A percentile compares a stretch with the other conserved stretches of the same genome.
phyloP scores from a whole-genome alignment of 1,140 invertebrate species.

The Eciton burchellii region DNA sequence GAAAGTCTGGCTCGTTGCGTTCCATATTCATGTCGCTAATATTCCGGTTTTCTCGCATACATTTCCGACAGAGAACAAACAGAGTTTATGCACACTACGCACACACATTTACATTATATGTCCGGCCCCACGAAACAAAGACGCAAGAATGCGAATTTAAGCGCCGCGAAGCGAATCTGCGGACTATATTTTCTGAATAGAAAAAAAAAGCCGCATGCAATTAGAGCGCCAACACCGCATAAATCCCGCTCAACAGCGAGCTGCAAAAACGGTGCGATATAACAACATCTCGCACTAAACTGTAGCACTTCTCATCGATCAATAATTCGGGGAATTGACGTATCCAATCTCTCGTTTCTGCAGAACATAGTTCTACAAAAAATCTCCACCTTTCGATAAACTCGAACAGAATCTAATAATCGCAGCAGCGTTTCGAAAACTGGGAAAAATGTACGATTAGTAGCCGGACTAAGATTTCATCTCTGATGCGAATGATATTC shows the following conservation, averaged over 20 bases:
- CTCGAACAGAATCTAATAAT: not conserved
- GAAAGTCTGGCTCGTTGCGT: conserved; percentile 14
- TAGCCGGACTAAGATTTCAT: conserved; percentile 7
- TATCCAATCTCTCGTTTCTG: not conserved
- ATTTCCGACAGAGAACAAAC: conserved; percentile 5
- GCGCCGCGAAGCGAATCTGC: not conserved
- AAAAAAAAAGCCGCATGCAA: conserved; percentile 31
- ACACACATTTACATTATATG: not conserved
- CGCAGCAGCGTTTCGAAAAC: not conserved
- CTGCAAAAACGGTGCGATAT: not conserved
- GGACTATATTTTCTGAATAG: not conserved
- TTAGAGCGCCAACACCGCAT: conserved; percentile 34
- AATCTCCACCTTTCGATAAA: not conserved
- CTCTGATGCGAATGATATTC: not conserved
- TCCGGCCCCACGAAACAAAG: conserved; percentile 39
- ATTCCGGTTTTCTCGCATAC: conserved; percentile 19
- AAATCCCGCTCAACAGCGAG: conserved; percentile 8
- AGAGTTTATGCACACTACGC: conserved; percentile 21
- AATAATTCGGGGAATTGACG: conserved; percentile 5
- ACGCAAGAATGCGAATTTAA: conserved; percentile 52
- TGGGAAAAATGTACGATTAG: not conserved
- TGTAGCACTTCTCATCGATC: not conserved
- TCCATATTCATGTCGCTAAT: conserved; percentile 60
- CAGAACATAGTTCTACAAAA: not conserved
- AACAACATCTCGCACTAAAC: not conserved